Percentiles rank a stretch among this genome's conserved stretches.
Evolutionary conservation across 1,140 invertebrate species (phyloP).

Genomic region (Metaphire vulgaris): DNA sequence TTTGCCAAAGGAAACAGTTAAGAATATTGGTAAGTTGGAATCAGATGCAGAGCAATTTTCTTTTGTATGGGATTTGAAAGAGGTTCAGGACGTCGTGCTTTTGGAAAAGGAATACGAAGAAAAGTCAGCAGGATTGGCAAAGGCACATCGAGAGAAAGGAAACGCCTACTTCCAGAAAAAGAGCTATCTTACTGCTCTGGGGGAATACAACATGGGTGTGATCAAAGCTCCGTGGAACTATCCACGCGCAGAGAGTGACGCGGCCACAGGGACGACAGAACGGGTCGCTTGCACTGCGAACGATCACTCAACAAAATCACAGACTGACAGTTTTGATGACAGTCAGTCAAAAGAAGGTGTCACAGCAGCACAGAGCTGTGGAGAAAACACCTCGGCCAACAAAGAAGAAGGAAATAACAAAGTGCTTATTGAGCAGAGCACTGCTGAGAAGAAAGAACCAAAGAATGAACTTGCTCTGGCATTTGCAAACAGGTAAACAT

Average conservation of each 20-base stretch:
- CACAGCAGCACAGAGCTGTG: too few species aligned
- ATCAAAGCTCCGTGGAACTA: conserved; percentile 45
- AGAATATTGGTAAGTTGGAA: neutral
- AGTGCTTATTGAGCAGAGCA: conserved; percentile 33
- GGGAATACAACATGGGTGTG: conserved; percentile 64
- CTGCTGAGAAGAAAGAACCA: conserved; percentile 29
- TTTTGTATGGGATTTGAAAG: neutral
- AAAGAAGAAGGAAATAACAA: too few species aligned
- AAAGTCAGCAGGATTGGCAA: conserved; percentile 17
- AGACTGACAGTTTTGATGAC: too few species aligned
- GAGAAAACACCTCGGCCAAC: too few species aligned
- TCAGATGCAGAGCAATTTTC: conserved; percentile 8
- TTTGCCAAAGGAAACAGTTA: neutral
- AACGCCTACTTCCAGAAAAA: conserved; percentile 71
- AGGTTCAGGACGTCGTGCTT: neutral
- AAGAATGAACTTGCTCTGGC: conserved; percentile 63
- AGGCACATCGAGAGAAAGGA: conserved; percentile 63
- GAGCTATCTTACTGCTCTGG: conserved; percentile 66
- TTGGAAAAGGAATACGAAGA: conserved; percentile 26
- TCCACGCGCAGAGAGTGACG: too few species aligned
- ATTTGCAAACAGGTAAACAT: conserved; percentile 63
- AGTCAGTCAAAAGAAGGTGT: too few species aligned
- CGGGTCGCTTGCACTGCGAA: too few species aligned
- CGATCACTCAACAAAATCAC: too few species aligned
- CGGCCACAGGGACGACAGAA: too few species aligned